Evolutionary conservation across 2,888 invertebrate genomes (phyloP), one percentile per base, ranked within the genome.

Genomic region (Tetranychus truncatus): DNA sequence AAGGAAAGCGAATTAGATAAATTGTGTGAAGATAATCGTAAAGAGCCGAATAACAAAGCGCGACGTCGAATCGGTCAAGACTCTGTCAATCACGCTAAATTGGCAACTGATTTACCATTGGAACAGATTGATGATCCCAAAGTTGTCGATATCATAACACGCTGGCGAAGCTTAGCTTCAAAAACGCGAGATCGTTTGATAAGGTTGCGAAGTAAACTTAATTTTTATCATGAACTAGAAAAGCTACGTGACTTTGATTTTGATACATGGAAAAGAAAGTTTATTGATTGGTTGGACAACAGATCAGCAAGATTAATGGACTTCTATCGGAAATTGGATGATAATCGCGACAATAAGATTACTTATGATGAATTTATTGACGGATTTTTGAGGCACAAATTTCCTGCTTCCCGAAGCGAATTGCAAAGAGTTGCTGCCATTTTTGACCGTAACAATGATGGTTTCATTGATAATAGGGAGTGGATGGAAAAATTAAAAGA

Each of bases 251-350:
- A 95, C 88, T 99, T 99, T 87, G 94, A 94, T 81, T 99, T 97
- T 93, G 97, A 99, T 83, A 95, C 97, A 82, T 99, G 99, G 99
- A 90, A 96, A 80, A 92, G 92, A 86, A 87, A 92, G 84, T 97
- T 96, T 90, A 86, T 96, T 82, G 92, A 91, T 84, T 95, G 95
- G 89, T 95, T 96, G 94, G 95, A 96, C 84, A 93, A 95, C 87
- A 96, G 97, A 87, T 97, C 99, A 86, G 95, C 95, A 9, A 87
- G 99, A 67, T 87, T 97, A 79, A 96, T 96, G 80, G 99, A 99
- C 85, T 87, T 99, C 82, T 99, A 99, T 89, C 89, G 97, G 78
- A 92, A 96, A 84, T 95, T 96, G 89, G 99, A 99, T 84, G 92
- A 93, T 82, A 95, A 96, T 84, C 94, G 95, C 84, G 95, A 97